Conservation (phyloP, 2,797 vertebrate species). For the Tolypeutes matacus region DNA sequence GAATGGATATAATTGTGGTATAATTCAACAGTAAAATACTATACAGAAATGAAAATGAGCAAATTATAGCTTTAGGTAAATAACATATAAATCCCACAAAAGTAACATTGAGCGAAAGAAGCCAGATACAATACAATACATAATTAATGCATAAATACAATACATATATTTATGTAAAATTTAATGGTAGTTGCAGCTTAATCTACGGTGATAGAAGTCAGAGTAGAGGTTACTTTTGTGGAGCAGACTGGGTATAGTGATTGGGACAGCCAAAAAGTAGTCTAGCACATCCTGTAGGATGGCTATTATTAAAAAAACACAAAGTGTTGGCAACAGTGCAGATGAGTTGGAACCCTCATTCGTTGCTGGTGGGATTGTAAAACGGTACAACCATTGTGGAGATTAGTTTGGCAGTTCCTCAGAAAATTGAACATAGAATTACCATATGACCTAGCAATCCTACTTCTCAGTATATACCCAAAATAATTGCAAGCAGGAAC, state of each 20-base stretch:
- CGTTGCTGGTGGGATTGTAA: no score
- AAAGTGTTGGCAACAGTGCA: no score
- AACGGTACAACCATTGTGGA: no score
- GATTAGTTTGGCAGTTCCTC: no score
- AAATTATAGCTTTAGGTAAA: neutral
- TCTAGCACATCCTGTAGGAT: neutral
- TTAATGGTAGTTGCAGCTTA: neutral
- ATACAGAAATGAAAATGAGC: slow-evolving; percentile 15
- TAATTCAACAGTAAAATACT: neutral
- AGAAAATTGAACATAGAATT: no score
- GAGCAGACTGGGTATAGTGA: neutral
- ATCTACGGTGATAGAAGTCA: neutral
- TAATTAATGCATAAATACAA: neutral
- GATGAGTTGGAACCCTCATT: no score
- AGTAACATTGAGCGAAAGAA: neutral
- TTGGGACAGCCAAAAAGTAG: neutral
- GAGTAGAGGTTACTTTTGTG: neutral
- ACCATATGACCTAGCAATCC: no score
- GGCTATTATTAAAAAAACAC: no score
- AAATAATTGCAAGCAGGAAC: no score
- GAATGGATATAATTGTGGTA: neutral
- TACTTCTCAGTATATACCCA: no score
- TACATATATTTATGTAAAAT: neutral
- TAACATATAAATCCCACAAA: slow-evolving; percentile 34
- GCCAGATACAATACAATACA: neutral